Evolutionary conservation across 2,113 vertebrate genomes (phyloP), one percentile per base, ranked within the genome.

Genomic region (Mustela nigripes): DNA sequence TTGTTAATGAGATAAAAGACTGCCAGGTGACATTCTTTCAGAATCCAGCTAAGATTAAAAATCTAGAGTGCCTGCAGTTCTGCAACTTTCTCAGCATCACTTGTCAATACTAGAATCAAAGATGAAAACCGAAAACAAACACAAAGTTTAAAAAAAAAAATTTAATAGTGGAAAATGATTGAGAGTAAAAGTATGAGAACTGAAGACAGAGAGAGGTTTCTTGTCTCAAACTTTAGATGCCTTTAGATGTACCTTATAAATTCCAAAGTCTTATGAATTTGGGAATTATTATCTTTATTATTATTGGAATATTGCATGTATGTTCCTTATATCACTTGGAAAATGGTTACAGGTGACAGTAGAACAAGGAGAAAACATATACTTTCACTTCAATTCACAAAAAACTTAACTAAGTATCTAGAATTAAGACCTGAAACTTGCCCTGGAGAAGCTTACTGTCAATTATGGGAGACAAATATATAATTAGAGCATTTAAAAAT

Each of bases 21-120:
- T 63, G 9, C 2, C 63, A 81, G 71, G 63, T 56, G 24, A 50
- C 81, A 42, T 67, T 85, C 86, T 69, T 67, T 89, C 48, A 74
- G 67, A 96, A 11, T 36, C 28, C 81, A 78, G 73, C 4, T n/a
- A 48, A 92, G 16, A 91, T 91, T 83, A 85, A 93, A 90, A 48
- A 67, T 76, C 60, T 83, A 78, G 74, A n/a, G 8, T 63, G 12
- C 11, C 63, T 48, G 48, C 24, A 48, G 45, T 24, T 96, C 71
- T 73, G 22, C 31, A 28, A 88, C 73, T 79, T 79, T 50, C 79
- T 18, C 16, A 83, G 21, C 53, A 87, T 33, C 48, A 45, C 58
- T 88, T 83, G 78, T 74, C 73, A 87, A 62, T n/a, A 73, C 15
- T 67, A 87, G 60, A 71, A 22, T 62, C 60, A 87, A 93, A 83